phyloP scores from a whole-genome alignment of 2,113 vertebrate genomes.

The Falco punctatus region DNA sequence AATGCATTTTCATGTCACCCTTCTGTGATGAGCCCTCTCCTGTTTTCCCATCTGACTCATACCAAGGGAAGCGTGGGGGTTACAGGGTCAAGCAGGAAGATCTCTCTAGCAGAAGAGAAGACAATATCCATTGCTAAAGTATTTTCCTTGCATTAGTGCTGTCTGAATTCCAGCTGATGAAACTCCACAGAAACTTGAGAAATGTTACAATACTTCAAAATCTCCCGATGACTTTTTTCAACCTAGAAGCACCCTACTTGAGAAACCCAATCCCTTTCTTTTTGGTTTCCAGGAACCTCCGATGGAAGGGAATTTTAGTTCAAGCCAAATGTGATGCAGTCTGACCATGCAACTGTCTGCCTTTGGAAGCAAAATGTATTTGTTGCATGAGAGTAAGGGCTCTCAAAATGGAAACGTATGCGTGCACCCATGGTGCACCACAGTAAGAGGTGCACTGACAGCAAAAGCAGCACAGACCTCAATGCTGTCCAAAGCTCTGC shows the following conservation, averaged over 20 bases:
- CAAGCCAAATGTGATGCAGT: not conserved
- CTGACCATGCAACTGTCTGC: not conserved
- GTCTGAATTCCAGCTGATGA: not conserved
- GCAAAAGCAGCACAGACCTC: not conserved
- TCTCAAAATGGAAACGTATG: not conserved
- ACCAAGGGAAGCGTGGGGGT: not conserved
- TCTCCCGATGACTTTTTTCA: not conserved
- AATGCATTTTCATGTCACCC: not conserved
- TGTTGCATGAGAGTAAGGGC: accelerated
- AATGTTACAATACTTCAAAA: not conserved
- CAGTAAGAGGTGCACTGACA: not conserved
- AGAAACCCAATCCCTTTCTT: not conserved
- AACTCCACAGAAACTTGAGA: not conserved
- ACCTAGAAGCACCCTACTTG: not conserved
- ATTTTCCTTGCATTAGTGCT: not conserved
- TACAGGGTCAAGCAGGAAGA: not conserved
- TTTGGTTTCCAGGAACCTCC: not conserved
- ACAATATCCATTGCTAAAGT: not conserved
- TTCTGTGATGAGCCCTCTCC: not conserved
- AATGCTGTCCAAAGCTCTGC: not conserved
- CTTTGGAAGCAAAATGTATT: not conserved
- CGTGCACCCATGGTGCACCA: accelerated
- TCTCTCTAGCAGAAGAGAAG: not conserved
- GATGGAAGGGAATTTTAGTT: not conserved
- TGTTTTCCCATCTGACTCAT: not conserved